Percentiles rank a stretch among this genome's conserved stretches.
Evolutionary conservation across 1,140 invertebrate genomes (phyloP).

Genomic region (Lucilia sericata): DNA sequence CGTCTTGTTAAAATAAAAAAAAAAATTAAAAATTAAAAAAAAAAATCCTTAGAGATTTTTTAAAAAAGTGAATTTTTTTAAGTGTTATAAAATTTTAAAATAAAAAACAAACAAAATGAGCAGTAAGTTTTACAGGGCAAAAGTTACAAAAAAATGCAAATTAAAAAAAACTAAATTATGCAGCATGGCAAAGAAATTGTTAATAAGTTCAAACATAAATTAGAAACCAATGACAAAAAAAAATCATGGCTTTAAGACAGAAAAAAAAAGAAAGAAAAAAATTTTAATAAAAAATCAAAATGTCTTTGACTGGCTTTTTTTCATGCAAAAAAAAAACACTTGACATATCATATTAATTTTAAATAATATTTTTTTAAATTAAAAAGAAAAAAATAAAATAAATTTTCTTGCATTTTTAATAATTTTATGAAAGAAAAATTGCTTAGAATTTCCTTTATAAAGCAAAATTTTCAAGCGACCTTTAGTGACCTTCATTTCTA

Average conservation of each 20-base stretch:
- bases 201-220: background rate
- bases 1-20: conserved; percentile 8
- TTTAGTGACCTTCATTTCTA: conserved; percentile 64
- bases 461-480: conserved; percentile 54
- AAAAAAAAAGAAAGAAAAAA: background rate
- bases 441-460: conserved; percentile 40
- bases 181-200: conserved; percentile 38
- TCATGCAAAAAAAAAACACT: background rate
- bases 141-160: conserved; percentile 33
- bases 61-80: conserved; percentile 41
- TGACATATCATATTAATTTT: background rate
- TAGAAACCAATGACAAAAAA: background rate
- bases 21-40: conserved; percentile 31
- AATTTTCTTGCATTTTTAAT: background rate
- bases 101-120: conserved; percentile 48
- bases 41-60: conserved; percentile 44
- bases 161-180: conserved; percentile 44
- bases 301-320: background rate
- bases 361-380: background rate
- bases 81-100: conserved; percentile 39
- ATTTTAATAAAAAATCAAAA: background rate
- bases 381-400: no score
- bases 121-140: conserved; percentile 47
- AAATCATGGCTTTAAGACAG: background rate
- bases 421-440: background rate